phyloP scores from a whole-genome alignment of 1,140 invertebrate species.

The Ceratina australensis region DNA sequence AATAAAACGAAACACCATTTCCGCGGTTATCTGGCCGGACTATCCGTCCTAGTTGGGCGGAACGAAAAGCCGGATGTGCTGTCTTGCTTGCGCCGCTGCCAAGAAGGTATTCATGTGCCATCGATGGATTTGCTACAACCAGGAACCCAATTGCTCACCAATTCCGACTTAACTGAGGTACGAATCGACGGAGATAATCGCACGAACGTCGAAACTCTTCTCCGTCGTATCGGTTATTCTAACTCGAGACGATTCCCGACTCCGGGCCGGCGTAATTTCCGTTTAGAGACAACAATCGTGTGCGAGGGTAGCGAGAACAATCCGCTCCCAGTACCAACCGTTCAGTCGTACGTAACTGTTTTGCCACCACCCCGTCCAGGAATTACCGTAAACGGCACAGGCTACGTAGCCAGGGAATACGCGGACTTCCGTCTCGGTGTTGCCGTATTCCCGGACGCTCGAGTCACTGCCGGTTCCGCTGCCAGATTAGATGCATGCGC shows the following conservation, averaged over 20 bases:
- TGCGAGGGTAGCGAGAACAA: conserved; percentile 79
- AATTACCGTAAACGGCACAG: conserved; percentile 90
- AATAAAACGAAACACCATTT: conserved; percentile 93
- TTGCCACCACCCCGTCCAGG: conserved; percentile 90
- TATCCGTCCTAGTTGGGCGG: conserved; percentile 89
- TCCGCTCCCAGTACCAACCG: conserved; percentile 81
- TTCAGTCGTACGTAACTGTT: conserved; percentile 93
- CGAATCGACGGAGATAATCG: conserved; percentile 94
- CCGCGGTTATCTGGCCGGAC: conserved; percentile 92
- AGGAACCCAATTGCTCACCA: conserved; percentile 86
- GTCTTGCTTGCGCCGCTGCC: conserved; percentile 91
- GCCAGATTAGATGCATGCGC: conserved; percentile 92
- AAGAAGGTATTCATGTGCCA: conserved; percentile 89
- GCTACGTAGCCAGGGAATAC: conserved; percentile 91
- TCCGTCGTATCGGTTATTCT: conserved; percentile 93
- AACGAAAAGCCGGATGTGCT: conserved; percentile 91
- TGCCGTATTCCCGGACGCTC: conserved; percentile 90
- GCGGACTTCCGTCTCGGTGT: conserved; percentile 91
- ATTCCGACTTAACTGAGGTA: conserved; percentile 92
- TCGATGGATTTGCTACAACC: conserved; percentile 88
- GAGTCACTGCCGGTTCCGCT: conserved; percentile 83
- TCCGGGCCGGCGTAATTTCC: conserved; percentile 93
- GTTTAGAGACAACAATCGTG: conserved; percentile 88
- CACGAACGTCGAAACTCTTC: conserved; percentile 91
- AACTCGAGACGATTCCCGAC: conserved; percentile 95